Evolutionary conservation across 2,888 invertebrate genomes (phyloP).

Genomic region (Mechanitis mazaeus): DNA sequence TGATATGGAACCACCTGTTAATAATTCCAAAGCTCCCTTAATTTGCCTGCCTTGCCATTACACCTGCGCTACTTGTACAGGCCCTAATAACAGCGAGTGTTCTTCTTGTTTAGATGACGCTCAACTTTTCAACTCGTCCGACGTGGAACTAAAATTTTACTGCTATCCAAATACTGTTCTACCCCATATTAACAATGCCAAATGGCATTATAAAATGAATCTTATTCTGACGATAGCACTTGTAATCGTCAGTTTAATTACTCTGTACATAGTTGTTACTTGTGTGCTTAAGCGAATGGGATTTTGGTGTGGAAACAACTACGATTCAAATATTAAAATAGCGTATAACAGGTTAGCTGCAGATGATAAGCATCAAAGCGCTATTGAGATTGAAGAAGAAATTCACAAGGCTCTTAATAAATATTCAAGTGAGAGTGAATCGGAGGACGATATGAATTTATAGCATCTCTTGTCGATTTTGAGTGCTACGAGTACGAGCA

Average conservation of each 20-base stretch:
- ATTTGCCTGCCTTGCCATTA: constrained; percentile 84
- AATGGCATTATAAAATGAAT: constrained; percentile 67
- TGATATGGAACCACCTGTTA: constrained; percentile 52
- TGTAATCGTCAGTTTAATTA: constrained; percentile 46
- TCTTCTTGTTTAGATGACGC: constrained; percentile 81
- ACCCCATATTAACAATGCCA: constrained; percentile 58
- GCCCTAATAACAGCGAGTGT: constrained; percentile 83
- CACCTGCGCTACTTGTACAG: constrained; percentile 82
- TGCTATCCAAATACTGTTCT: constrained; percentile 71
- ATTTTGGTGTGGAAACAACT: constrained; percentile 45
- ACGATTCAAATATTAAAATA: constrained; percentile 51
- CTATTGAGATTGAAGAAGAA: constrained; percentile 62
- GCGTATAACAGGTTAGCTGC: constrained; percentile 62
- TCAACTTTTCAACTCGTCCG: constrained; percentile 62
- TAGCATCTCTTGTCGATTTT: constrained; percentile 46
- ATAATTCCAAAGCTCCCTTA: constrained; percentile 46
- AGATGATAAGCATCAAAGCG: constrained; percentile 60
- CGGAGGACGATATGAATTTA: constrained; percentile 64
- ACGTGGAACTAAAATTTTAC: constrained; percentile 58
- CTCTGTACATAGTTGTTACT: constrained; percentile 46
- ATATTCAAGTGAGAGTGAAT: constrained; percentile 61
- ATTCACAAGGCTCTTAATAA: constrained; percentile 57
- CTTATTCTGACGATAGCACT: constrained; percentile 56
- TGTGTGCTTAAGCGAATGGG: constrained; percentile 46
- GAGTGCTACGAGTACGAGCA: constrained; percentile 52